Conservation (phyloP, 2,888 invertebrate species). For the Gymnosoma rotundatum region DNA sequence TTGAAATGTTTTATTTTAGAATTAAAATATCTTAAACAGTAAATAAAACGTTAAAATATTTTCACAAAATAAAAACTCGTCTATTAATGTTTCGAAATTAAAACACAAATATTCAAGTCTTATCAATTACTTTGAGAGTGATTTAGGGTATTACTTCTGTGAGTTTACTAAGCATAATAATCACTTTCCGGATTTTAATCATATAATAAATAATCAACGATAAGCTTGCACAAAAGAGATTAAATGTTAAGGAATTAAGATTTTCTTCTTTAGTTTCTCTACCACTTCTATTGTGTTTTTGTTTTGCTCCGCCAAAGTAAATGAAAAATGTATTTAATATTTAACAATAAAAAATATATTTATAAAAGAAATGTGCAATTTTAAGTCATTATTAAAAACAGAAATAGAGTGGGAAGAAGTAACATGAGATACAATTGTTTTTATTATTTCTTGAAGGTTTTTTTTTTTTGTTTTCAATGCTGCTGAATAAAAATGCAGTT, state of each 20-base stretch:
- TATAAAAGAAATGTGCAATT: constrained; percentile 44
- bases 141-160: too few relatives aligned
- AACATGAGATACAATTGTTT: constrained; percentile 63
- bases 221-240: background rate
- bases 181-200: too few relatives aligned
- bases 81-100: too few relatives aligned
- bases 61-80: too few relatives aligned
- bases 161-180: too few relatives aligned
- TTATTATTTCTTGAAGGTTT: constrained; percentile 19
- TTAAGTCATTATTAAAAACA: constrained; percentile 47
- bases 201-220: too few relatives aligned
- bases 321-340: constrained; percentile 27
- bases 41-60: too few relatives aligned
- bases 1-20: too few relatives aligned
- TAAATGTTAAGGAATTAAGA: background rate
- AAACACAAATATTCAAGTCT: too few relatives aligned
- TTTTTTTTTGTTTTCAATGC: constrained; percentile 5
- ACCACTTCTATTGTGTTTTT: background rate
- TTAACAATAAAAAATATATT: background rate
- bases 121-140: too few relatives aligned
- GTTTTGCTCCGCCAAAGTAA: constrained; percentile 8
- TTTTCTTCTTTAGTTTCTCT: background rate
- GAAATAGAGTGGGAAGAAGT: constrained; percentile 49
- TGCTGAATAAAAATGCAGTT: constrained; percentile 11
- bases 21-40: too few relatives aligned